A percentile compares a stretch with the other conserved stretches of the same genome.
phyloP scores from a whole-genome alignment of 2,797 vertebrate species.

The Enteromius radiatus region DNA sequence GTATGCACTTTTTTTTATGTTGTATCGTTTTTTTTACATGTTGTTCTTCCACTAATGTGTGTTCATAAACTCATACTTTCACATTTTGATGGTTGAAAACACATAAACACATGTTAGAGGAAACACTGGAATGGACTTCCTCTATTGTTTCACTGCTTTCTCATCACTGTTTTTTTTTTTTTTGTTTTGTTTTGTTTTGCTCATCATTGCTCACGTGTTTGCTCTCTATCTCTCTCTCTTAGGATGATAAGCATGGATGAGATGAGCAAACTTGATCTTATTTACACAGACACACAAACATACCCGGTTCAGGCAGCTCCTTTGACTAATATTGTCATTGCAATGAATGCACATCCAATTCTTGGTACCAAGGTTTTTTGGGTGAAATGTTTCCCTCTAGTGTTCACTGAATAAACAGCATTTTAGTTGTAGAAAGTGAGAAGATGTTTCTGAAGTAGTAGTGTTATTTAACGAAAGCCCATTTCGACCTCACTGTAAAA shows the following conservation, averaged over 20 bases:
- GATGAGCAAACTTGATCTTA: neutral
- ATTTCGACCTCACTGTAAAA: neutral
- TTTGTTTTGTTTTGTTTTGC: neutral
- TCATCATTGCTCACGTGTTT: neutral
- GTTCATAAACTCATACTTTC: neutral
- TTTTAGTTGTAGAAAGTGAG: neutral
- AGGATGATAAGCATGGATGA: neutral
- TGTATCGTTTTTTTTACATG: neutral
- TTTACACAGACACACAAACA: neutral
- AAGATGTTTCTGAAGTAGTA: neutral
- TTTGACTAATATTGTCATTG: neutral
- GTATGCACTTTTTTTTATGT: neutral
- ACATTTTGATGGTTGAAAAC: neutral
- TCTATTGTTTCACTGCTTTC: conserved; percentile 18
- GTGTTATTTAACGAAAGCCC: neutral
- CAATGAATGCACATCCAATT: neutral
- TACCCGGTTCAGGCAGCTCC: neutral
- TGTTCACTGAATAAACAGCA: neutral
- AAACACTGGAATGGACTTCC: conserved; percentile 42
- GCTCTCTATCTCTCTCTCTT: neutral
- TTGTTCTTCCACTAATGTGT: neutral
- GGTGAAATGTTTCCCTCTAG: conserved; percentile 8
- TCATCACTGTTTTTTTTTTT: neutral
- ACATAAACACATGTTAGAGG: conserved; percentile 9
- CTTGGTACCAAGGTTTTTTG: neutral